These are phyloP conservation scores for Melinaea menophilus DNA, from an alignment of 2,888 invertebrate genomes.

Conservation along the genomic window DNA sequence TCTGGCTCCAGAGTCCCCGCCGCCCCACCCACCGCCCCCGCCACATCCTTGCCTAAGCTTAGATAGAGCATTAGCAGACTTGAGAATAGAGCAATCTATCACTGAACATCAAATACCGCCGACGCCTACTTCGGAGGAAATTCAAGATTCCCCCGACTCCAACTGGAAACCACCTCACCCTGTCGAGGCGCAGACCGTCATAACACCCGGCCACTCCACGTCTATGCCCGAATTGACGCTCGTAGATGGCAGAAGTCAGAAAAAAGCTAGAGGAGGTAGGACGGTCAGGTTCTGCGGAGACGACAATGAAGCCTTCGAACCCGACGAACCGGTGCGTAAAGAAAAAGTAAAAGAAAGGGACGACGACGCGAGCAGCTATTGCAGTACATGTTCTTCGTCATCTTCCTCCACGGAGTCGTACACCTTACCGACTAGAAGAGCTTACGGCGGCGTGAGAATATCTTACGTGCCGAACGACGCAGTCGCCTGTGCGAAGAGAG, in stretches of 20 bases:
- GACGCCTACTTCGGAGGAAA: constrained; percentile 57
- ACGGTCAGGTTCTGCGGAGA: constrained; percentile 71
- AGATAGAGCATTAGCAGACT: constrained; percentile 67
- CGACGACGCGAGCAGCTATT: constrained; percentile 85
- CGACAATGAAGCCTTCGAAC: constrained; percentile 70
- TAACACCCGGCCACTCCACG: constrained; percentile 74
- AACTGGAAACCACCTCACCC: constrained; percentile 76
- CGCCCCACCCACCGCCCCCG: constrained; percentile 68
- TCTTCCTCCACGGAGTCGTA: constrained; percentile 93
- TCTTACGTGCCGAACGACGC: constrained; percentile 96
- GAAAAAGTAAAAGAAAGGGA: constrained; percentile 59
- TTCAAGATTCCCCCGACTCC: constrained; percentile 59
- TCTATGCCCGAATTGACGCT: constrained; percentile 71
- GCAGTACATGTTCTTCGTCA: constrained; percentile 94
- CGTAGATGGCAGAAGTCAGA: constrained; percentile 63
- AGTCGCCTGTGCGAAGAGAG: constrained; percentile 87
- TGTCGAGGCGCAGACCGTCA: constrained; percentile 70
- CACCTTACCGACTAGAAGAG: constrained; percentile 88
- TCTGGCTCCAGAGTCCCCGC: constrained; percentile 66
- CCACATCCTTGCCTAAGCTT: constrained; percentile 68
- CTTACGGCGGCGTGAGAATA: constrained; percentile 92
- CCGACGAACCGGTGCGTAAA: constrained; percentile 59
- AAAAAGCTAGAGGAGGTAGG: constrained; percentile 60
- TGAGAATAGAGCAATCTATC: constrained; percentile 82
- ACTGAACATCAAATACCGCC: constrained; percentile 83